These are phyloP conservation scores for Myodes glareolus DNA, from an alignment of 2,113 vertebrate genomes.

Conservation along the genomic window DNA sequence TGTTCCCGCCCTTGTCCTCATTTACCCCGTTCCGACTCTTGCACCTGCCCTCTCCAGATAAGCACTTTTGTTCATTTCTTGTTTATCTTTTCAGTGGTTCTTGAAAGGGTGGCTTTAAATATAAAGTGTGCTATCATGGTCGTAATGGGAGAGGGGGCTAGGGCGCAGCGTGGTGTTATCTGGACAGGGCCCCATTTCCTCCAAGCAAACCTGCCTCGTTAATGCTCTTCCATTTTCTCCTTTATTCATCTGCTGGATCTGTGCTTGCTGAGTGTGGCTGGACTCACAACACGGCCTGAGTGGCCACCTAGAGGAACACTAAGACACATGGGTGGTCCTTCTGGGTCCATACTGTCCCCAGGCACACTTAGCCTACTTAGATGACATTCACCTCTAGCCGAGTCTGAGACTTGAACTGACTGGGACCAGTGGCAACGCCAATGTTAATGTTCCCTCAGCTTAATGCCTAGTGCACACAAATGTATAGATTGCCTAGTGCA, in stretches of 20 bases:
- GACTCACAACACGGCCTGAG: not conserved
- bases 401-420: not conserved
- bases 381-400: not conserved
- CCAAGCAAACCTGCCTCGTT: not conserved
- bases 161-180: not conserved
- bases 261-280: not conserved
- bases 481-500: accelerated
- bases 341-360: not conserved
- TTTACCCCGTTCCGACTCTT: not conserved
- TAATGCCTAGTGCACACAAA: not conserved
- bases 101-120: constrained; percentile 20
- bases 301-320: not conserved
- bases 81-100: not conserved
- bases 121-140: not conserved
- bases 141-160: not conserved
- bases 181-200: not conserved
- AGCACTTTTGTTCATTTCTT: constrained; percentile 3
- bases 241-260: not conserved
- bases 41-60: not conserved
- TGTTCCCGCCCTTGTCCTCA: not conserved
- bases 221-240: not conserved
- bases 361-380: not conserved
- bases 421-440: not conserved
- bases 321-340: accelerated
- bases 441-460: not conserved